Conservation (phyloP, 2,888 invertebrate genomes). For the Pemphredon lugubris region DNA sequence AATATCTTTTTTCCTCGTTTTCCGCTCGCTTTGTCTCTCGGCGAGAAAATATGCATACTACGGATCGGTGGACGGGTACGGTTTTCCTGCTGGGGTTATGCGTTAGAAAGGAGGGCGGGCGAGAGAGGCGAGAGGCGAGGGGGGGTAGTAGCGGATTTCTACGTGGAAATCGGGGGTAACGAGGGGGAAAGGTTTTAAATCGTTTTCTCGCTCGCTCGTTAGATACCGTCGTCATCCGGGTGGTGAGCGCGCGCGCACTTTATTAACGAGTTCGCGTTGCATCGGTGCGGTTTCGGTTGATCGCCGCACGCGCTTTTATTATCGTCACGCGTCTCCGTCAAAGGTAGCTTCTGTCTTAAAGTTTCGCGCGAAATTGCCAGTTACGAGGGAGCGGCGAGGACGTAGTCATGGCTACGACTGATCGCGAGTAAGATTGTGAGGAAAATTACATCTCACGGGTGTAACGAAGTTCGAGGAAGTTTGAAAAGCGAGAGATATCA, state of each 20-base stretch:
- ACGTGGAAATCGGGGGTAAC: no score
- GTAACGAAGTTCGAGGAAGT: conserved; percentile 46
- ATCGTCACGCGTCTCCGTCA: conserved; percentile 40
- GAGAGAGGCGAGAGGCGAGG: no score
- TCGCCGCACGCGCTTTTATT: no score
- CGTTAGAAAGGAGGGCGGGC: no score
- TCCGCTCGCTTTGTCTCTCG: conserved; percentile 36
- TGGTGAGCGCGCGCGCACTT: no score
- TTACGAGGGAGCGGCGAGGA: conserved; percentile 21
- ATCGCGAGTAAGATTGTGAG: conserved; percentile 36
- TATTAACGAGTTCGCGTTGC: no score
- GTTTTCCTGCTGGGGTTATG: background rate
- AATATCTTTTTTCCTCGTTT: conserved; percentile 51
- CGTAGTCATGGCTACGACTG: conserved; percentile 24
- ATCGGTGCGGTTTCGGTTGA: no score
- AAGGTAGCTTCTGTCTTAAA: conserved; percentile 43
- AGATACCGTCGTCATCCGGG: no score
- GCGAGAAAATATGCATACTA: conserved; percentile 46
- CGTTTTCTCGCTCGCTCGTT: no score
- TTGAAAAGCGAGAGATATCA: conserved; percentile 49
- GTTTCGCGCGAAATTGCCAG: conserved; percentile 48
- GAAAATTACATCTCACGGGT: conserved; percentile 51
- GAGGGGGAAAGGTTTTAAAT: no score
- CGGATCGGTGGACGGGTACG: conserved; percentile 2
- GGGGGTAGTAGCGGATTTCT: no score